Percentiles rank a stretch among this genome's conserved stretches.
phyloP scores from a whole-genome alignment of 1,140 invertebrate genomes.

The Liolophura sinensis region DNA sequence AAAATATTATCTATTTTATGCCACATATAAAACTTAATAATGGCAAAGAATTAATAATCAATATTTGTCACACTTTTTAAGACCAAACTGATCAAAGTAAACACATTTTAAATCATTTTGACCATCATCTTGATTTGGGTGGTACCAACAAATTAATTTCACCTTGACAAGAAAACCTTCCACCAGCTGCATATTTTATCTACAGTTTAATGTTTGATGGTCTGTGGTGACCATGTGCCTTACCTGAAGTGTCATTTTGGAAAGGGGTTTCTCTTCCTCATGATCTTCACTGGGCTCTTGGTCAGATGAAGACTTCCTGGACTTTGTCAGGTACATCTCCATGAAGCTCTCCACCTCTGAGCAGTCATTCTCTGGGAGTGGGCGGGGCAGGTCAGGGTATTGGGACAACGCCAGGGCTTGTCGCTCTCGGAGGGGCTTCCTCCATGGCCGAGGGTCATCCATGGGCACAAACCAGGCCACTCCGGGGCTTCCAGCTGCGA shows the following conservation, averaged over 20 bases:
- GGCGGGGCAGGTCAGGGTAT: slow-evolving; percentile 14
- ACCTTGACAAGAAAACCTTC: too few relatives aligned
- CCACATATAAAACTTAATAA: too few relatives aligned
- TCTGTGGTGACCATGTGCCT: neutral
- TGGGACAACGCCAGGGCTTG: slow-evolving; percentile 30
- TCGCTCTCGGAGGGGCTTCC: slow-evolving; percentile 36
- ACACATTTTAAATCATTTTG: too few relatives aligned
- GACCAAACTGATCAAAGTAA: too few relatives aligned
- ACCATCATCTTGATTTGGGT: too few relatives aligned
- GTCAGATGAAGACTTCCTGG: neutral
- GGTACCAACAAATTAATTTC: too few relatives aligned
- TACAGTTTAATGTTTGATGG: too few relatives aligned
- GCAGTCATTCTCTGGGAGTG: neutral
- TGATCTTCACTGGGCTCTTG: neutral
- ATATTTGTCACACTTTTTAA: too few relatives aligned
- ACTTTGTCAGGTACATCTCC: slow-evolving; percentile 10
- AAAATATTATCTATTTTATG: too few relatives aligned
- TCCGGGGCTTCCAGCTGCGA: slow-evolving; percentile 2
- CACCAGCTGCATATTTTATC: too few relatives aligned
- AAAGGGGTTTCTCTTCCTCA: slow-evolving; percentile 14
- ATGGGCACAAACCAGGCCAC: slow-evolving; percentile 42
- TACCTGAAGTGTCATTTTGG: slow-evolving; percentile 34
- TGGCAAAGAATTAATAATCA: neutral
- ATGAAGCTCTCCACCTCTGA: slow-evolving; percentile 31
- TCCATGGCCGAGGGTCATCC: slow-evolving; percentile 33